Conservation (phyloP, 2,888 invertebrate genomes). For the Drosophila vallismaia region DNA sequence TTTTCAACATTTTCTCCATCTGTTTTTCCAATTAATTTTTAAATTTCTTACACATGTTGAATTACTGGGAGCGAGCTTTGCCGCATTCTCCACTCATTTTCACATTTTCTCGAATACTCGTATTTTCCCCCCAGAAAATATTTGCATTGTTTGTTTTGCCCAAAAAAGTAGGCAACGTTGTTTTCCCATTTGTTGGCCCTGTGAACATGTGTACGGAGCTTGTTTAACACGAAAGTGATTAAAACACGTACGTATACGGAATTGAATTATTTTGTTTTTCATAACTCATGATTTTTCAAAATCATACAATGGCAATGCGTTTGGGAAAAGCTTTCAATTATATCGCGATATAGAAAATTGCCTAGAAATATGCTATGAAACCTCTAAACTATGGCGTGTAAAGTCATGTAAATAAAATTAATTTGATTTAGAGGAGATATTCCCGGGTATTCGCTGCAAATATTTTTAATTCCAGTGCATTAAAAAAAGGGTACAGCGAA, state of each 20-base stretch:
- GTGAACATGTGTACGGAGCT: constrained; percentile 2
- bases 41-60: constrained; percentile 46
- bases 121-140: constrained; percentile 3
- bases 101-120: background rate
- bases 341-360: background rate
- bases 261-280: background rate
- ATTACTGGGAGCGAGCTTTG: constrained; percentile 19
- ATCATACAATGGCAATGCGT: background rate
- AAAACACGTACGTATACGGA: background rate
- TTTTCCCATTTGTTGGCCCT: background rate
- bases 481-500: background rate
- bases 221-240: constrained; percentile 7
- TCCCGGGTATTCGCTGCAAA: background rate
- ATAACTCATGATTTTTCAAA: constrained; percentile 3
- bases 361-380: constrained; percentile 23
- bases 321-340: constrained; percentile 22
- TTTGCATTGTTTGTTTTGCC: background rate
- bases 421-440: background rate
- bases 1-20: constrained; percentile 11
- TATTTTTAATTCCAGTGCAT: constrained; percentile 4
- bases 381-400: background rate
- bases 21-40: constrained; percentile 34
- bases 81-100: constrained; percentile 16
- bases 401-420: constrained; percentile 1
- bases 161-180: constrained; percentile 28